phyloP scores from a whole-genome alignment of 1,140 invertebrate genomes.

The Pseudachorutes palmiensis region DNA sequence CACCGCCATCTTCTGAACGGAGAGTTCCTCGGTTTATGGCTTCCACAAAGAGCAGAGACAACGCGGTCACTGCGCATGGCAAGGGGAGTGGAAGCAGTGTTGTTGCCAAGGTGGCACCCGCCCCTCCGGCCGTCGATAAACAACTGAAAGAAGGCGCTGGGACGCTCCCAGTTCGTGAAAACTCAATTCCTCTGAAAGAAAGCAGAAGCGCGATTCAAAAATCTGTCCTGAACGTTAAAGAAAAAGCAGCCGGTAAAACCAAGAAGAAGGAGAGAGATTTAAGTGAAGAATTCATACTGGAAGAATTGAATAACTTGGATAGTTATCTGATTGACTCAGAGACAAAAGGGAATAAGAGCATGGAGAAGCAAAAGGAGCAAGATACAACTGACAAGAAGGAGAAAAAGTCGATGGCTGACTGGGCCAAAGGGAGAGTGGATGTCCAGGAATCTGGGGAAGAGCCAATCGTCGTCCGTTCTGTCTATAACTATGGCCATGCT shows the following conservation, averaged over 20 bases:
- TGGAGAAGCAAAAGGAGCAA: conserved; percentile 4
- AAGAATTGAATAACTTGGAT: conserved; percentile 34
- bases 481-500: neutral
- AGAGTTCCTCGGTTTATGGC: conserved; percentile 13
- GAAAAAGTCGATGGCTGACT: no score
- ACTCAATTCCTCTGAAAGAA: neutral
- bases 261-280: no score
- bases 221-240: neutral
- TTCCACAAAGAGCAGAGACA: conserved; percentile 7
- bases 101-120: no score
- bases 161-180: no score
- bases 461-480: neutral
- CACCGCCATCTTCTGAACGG: neutral
- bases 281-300: conserved; percentile 33
- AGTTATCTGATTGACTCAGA: conserved; percentile 28
- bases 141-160: no score
- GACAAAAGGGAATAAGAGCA: conserved; percentile 26
- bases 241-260: neutral
- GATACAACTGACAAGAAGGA: neutral
- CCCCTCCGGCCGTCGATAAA: no score
- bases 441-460: conserved; percentile 1
- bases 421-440: neutral
- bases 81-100: neutral
- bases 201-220: neutral
- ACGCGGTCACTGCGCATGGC: neutral